phyloP scores from a whole-genome alignment of 1,140 invertebrate species.

The Zeugodacus cucurbitae region DNA sequence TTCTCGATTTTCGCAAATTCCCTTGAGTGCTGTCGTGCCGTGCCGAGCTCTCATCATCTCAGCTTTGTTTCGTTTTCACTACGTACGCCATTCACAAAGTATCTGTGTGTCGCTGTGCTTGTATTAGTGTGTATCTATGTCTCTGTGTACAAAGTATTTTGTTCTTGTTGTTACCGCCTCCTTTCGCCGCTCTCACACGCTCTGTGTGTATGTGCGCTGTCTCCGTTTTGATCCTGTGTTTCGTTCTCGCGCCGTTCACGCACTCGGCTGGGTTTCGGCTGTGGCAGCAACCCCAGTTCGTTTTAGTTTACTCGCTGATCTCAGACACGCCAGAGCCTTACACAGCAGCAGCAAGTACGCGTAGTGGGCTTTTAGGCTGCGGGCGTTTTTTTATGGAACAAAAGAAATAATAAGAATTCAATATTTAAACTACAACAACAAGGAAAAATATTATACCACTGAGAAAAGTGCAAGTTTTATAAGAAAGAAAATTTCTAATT shows the following conservation, averaged over 20 bases:
- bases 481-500: not conserved
- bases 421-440: not conserved
- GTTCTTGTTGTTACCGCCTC: not conserved
- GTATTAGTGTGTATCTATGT: not conserved
- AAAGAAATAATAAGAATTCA: constrained; percentile 8
- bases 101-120: not conserved
- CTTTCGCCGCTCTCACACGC: no score
- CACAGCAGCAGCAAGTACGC: not conserved
- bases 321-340: constrained; percentile 16
- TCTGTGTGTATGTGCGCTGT: not conserved
- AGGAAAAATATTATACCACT: not conserved
- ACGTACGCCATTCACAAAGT: not conserved
- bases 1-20: not conserved
- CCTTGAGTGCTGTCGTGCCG: not conserved
- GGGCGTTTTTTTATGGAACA: not conserved
- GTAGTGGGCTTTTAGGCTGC: constrained; percentile 19
- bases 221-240: not conserved
- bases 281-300: not conserved
- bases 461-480: not conserved
- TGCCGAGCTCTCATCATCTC: not conserved
- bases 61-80: not conserved
- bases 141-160: not conserved
- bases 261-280: not conserved
- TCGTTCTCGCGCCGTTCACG: not conserved
- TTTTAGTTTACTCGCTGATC: constrained; percentile 33